Evolutionary conservation across 2,113 vertebrate genomes (phyloP).

Genomic region (Gallinago undulata): DNA sequence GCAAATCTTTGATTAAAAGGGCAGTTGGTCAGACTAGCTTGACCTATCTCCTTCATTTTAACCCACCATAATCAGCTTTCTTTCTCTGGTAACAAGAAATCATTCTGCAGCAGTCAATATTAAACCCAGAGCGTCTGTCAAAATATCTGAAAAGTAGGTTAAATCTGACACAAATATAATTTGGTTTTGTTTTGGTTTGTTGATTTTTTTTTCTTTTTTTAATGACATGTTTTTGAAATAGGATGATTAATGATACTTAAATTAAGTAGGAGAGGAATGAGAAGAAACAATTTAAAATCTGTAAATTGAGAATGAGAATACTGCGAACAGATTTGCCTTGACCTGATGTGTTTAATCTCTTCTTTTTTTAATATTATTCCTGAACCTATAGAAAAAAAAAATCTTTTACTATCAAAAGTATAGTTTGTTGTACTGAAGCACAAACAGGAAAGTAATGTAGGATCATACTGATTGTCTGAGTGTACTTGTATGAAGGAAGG

Average conservation of each 20-base stretch:
- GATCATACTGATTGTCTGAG: neutral
- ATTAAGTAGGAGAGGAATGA: neutral
- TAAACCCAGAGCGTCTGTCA: neutral
- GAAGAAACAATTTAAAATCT: neutral
- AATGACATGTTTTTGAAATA: neutral
- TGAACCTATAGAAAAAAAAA: neutral
- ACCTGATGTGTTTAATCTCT: neutral
- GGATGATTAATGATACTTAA: neutral
- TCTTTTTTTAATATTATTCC: neutral
- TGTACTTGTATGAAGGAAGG: neutral
- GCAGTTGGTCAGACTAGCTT: neutral
- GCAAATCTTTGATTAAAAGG: conserved; percentile 1
- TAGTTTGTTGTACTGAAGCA: neutral
- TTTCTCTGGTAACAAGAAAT: neutral
- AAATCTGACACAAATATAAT: neutral
- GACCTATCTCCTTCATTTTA: neutral
- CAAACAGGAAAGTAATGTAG: neutral
- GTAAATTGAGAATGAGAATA: neutral
- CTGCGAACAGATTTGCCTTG: neutral
- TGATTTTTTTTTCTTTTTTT: neutral
- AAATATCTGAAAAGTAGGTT: conserved; percentile 18
- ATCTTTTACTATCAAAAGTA: neutral
- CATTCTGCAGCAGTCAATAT: neutral
- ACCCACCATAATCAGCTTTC: neutral
- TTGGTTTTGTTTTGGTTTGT: neutral